Base-by-base conservation (phyloP, 2,888 invertebrate genomes). In the Geotrupes spiniger region DNA sequence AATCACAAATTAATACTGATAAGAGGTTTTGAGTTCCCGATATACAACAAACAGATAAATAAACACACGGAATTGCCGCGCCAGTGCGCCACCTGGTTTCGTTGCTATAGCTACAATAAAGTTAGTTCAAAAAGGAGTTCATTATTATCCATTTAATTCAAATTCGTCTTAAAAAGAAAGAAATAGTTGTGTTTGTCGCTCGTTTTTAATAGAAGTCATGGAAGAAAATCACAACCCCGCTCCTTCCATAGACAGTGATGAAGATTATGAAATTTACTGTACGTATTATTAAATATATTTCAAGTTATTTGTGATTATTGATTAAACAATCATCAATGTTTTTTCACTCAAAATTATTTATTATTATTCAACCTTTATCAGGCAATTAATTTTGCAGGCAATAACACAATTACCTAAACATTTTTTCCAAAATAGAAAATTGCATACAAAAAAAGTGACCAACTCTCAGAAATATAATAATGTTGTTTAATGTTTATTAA, bases 221-320 rank as follows among this genome's bases (percentile, higher is more conserved):
- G 38, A 38, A 15, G 12, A 38, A 38, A 8, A 16, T 11, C 17
- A 38, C 9, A 38, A 38, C 11, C 10, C 38, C 17, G 21, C 25
- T 1, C 8, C 38, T 6, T 33, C 15, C 12, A 10, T 27, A n/a
- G 49, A 52, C 8, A 52, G 42, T 33, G 50, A 50, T 1, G 64
- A 64, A 14, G 64, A 64, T 46, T 58, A 53, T 42, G 61, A 58
- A 46, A 61, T 53, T 50, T 64, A 62, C 44, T 64, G 64, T 64
- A 53, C 62, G 63, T 62, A 43, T 39, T 9, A 10, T 12, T 21
- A 21, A 21, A 6, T 21, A 21, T 21, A 6, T 21, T 21, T 21
- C 3, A 21, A 4, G 6, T 21, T 21, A 21, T 21, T 21, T 21
- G 21, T 21, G 4, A 21, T 21, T 51, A 47, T 47, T 47, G 43